phyloP scores from a whole-genome alignment of 2,888 invertebrate species.

The Willowsia nigromaculata region DNA sequence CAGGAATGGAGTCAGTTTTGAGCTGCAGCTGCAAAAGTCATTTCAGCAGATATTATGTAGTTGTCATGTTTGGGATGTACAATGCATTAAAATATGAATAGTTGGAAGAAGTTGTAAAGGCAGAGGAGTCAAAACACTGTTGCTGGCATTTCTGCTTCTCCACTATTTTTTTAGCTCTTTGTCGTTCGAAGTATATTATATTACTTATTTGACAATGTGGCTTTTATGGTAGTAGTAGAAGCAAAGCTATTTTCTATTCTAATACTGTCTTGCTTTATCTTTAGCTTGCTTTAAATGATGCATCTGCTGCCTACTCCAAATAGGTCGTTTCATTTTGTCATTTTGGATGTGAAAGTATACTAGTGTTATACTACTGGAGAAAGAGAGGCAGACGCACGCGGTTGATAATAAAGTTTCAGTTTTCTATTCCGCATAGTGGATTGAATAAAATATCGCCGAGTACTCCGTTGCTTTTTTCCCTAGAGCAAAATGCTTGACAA shows the following conservation, averaged over 20 bases:
- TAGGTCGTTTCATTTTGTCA: not conserved
- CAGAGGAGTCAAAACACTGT: constrained; percentile 8
- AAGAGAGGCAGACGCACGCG: not conserved
- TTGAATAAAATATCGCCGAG: constrained; percentile 14
- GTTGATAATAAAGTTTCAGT: not conserved
- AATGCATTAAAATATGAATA: not conserved
- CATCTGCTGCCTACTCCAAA: constrained; percentile 8
- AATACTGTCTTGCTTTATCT: not conserved
- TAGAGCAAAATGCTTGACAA: constrained; percentile 6
- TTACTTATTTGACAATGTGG: constrained; percentile 33
- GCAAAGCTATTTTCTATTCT: constrained; percentile 18
- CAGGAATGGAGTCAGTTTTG: not conserved
- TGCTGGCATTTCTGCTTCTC: not conserved
- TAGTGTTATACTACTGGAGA: not conserved
- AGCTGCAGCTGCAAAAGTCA: constrained; percentile 36
- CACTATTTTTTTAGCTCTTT: not conserved
- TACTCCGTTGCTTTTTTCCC: constrained; percentile 15
- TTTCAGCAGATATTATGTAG: constrained; percentile 8
- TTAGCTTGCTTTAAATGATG: not conserved
- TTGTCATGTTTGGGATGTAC: constrained; percentile 12
- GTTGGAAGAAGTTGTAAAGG: not conserved
- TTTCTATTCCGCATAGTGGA: not conserved
- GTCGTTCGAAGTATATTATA: not conserved
- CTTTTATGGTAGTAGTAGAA: constrained; percentile 7
- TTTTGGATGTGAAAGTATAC: not conserved